Conservation (phyloP, 2,113 vertebrate species). For the Eptesicus fuscus region DNA sequence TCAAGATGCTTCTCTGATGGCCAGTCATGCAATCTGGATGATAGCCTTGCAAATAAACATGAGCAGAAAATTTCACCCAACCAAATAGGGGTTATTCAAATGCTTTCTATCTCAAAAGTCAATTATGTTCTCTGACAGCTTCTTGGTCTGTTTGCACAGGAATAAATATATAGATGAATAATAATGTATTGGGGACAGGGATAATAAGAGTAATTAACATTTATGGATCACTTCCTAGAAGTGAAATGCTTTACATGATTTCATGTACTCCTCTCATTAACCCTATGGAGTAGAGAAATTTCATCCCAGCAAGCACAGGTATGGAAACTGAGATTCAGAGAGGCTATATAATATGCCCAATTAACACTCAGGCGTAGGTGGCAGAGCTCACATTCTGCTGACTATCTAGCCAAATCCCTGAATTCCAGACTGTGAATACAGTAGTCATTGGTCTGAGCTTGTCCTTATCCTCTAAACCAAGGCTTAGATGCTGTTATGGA, state of each 20-base stretch:
- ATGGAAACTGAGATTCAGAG: background rate
- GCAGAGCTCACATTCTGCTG: background rate
- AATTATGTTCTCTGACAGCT: background rate
- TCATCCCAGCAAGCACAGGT: background rate
- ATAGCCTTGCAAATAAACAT: slow-evolving; percentile 24
- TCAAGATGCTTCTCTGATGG: background rate
- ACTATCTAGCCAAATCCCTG: background rate
- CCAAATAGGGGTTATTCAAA: background rate
- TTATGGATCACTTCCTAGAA: background rate
- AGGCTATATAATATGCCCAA: background rate
- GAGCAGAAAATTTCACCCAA: background rate
- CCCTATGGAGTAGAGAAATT: background rate
- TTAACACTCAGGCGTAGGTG: background rate
- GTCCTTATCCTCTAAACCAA: background rate
- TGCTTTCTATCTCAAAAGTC: background rate
- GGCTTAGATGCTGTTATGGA: no score
- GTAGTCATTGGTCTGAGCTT: background rate
- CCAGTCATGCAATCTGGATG: background rate
- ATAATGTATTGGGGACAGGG: background rate
- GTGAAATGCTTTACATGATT: background rate
- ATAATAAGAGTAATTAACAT: slow-evolving; percentile 27
- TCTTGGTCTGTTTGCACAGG: background rate
- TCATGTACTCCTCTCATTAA: background rate
- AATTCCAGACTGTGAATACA: background rate
- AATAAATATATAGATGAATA: background rate